phyloP scores from a whole-genome alignment of 2,113 vertebrate species.

The Pelobates fuscus region DNA sequence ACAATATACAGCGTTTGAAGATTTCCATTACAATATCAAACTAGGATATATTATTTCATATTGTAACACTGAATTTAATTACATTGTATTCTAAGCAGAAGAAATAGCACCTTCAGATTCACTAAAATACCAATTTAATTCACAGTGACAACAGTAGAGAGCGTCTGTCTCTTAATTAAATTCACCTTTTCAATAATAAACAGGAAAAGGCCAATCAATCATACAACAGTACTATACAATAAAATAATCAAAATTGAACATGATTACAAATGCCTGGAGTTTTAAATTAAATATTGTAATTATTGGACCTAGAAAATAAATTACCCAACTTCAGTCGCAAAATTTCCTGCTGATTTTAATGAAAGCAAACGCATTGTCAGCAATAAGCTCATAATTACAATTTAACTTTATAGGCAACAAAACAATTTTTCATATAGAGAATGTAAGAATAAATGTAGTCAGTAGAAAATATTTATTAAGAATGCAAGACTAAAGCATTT shows the following conservation, averaged over 20 bases:
- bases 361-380: slow-evolving; percentile 18
- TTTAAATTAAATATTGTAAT: slow-evolving; percentile 49
- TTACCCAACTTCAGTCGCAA: not conserved
- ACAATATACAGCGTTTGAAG: no score
- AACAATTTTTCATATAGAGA: slow-evolving; percentile 18
- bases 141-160: not conserved
- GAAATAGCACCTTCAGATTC: no score
- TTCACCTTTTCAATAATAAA: slow-evolving; percentile 27
- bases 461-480: slow-evolving; percentile 39
- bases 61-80: no score
- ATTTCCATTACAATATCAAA: no score
- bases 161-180: slow-evolving; percentile 17
- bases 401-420: slow-evolving; percentile 24
- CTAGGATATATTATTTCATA: no score
- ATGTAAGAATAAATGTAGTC: slow-evolving; percentile 13
- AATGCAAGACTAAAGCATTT: slow-evolving; percentile 1
- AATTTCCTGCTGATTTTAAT: slow-evolving; percentile 41
- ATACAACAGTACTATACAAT: not conserved
- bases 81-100: no score
- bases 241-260: slow-evolving; percentile 8
- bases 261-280: slow-evolving; percentile 37
- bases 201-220: slow-evolving; percentile 32
- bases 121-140: slow-evolving; percentile 16
- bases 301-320: slow-evolving; percentile 37
- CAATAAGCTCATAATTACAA: slow-evolving; percentile 40